Conservation (phyloP, 2,888 invertebrate species). For the Camptogramma bilineatum region DNA sequence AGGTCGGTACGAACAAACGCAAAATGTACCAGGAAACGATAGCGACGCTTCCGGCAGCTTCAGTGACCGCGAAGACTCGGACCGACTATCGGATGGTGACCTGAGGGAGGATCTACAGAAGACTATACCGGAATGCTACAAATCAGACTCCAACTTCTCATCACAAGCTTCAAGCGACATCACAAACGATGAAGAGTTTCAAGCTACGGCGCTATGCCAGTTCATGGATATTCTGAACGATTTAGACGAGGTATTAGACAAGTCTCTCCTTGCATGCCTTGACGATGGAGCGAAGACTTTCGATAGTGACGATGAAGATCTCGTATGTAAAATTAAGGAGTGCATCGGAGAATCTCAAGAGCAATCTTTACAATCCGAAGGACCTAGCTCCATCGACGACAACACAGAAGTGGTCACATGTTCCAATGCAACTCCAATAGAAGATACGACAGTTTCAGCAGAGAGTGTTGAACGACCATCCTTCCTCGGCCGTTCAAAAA, state of each 20-base stretch:
- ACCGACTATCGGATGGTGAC: conserved; percentile 71
- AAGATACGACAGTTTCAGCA: conserved; percentile 53
- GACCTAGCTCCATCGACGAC: conserved; percentile 70
- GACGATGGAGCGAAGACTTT: conserved; percentile 69
- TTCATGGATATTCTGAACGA: conserved; percentile 85
- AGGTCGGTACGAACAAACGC: conserved; percentile 73
- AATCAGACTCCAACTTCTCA: conserved; percentile 77
- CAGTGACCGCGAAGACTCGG: conserved; percentile 67
- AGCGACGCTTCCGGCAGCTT: conserved; percentile 73
- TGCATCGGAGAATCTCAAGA: conserved; percentile 64
- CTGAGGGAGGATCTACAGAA: conserved; percentile 77
- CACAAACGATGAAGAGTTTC: conserved; percentile 80
- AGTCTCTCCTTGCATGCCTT: conserved; percentile 77
- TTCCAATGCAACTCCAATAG: conserved; percentile 53
- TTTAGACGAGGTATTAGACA: conserved; percentile 86
- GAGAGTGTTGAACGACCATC: conserved; percentile 55
- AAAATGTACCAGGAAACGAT: conserved; percentile 68
- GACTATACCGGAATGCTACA: conserved; percentile 78
- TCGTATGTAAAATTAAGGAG: conserved; percentile 77
- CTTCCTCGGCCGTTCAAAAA: conserved; percentile 72
- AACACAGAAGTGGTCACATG: conserved; percentile 72
- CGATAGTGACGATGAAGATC: conserved; percentile 79
- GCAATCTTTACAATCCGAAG: conserved; percentile 55
- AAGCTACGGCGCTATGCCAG: conserved; percentile 78
- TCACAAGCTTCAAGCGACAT: conserved; percentile 72